Evolutionary conservation across 2,888 invertebrate genomes (phyloP), one percentile per base, ranked within the genome.

Genomic region (Phorcus lineatus): DNA sequence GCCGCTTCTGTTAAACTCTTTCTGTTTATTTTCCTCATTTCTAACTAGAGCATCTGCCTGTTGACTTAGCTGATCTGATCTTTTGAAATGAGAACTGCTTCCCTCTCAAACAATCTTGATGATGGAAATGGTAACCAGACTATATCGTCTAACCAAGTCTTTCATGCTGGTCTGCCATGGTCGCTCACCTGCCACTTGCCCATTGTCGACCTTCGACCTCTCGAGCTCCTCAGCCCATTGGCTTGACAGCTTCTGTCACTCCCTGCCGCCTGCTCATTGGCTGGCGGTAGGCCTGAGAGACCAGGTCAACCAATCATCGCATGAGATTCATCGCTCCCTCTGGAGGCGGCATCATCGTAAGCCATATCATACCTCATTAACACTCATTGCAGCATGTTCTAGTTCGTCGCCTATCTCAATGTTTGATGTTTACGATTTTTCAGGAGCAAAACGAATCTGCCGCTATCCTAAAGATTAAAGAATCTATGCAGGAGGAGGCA

Each of bases 401-500:
- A 31, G 70, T 70, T 24, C 57, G 55, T 66, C 52, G 53, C 36
- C 80, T 36, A 66, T 80, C 80, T 74, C 80, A 74, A 75, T 66
- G 47, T 80, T 75, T 75, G 75, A 80, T 80, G 70, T 80, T 80
- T 80, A 80, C 80, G 22, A 80, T 80, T 79, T 91, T 91, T 87
- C 91, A 92, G 92, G 92, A 92, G 84, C 92, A 98, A 95, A 98
- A 97, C 93, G 99, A 99, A 95, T 98, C 98, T 93, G 99, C 98
- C 94, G 99, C 99, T 95, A 99, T 99, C 95, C 95, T 99, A 95
- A 99, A 99, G 96, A 99, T 99, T 94, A 99, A 99, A 95, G 99
- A 99, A 95, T 98, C 98, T 95, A 99, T 99, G 98, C 98, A 99
- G 95, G 99, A 99, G 94, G 99, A 99, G 95, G 99, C 99, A 94